These are phyloP conservation scores for Brachystomella parvula DNA, from an alignment of 1,140 invertebrate genomes.

Conservation along the genomic window DNA sequence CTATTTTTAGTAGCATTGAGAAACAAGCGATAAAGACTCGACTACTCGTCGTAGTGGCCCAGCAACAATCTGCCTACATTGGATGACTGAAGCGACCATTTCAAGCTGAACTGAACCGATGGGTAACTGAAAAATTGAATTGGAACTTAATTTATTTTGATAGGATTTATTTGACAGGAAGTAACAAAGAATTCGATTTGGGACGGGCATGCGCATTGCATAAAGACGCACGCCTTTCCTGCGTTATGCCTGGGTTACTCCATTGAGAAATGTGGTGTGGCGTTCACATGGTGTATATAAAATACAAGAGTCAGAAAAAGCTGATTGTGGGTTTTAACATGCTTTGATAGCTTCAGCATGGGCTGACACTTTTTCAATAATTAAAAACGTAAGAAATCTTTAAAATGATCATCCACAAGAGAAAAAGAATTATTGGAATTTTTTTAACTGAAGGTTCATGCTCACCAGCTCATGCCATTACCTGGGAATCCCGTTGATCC, in stretches of 20 bases:
- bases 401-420: too few relatives aligned
- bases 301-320: too few relatives aligned
- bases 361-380: too few relatives aligned
- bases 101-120: neutral
- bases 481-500: too few relatives aligned
- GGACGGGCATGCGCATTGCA: conserved; percentile 25
- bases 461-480: too few relatives aligned
- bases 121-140: neutral
- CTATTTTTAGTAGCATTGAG: conserved; percentile 21
- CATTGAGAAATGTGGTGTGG: conserved; percentile 29
- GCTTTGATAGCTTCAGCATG: too few relatives aligned
- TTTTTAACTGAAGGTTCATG: too few relatives aligned
- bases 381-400: too few relatives aligned
- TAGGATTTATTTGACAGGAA: neutral
- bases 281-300: too few relatives aligned
- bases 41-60: conserved; percentile 26
- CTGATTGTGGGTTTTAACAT: too few relatives aligned
- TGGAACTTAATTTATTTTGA: neutral
- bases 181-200: conserved; percentile 16
- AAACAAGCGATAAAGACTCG: conserved; percentile 3
- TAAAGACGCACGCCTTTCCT: conserved; percentile 18
- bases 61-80: conserved; percentile 19
- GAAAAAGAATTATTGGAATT: too few relatives aligned
- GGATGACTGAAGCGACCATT: conserved; percentile 29
- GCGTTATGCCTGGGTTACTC: conserved; percentile 14